phyloP scores from a whole-genome alignment of 2,113 vertebrate genomes.

The Vidua chalybeata region DNA sequence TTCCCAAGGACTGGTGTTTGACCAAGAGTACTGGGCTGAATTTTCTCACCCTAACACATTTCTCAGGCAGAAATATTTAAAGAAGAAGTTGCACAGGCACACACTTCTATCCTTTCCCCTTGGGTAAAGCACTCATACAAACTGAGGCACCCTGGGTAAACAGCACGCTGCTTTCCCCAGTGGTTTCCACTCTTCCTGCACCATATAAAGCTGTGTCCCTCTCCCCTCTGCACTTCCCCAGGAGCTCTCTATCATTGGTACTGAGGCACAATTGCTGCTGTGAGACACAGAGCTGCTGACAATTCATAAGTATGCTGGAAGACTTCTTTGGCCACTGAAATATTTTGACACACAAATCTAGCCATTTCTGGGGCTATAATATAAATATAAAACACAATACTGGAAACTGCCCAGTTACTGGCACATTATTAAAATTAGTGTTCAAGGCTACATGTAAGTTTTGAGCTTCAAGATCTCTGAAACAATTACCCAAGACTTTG shows the following conservation, averaged over 20 bases:
- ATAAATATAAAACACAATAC: neutral
- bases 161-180: neutral
- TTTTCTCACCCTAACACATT: neutral
- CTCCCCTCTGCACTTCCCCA: neutral
- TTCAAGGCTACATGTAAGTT: neutral
- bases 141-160: neutral
- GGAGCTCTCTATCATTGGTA: neutral
- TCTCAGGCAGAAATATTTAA: neutral
- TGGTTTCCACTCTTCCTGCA: neutral
- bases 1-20: neutral
- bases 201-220: neutral
- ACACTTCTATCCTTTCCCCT: neutral
- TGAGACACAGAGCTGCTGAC: neutral
- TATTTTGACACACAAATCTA: neutral
- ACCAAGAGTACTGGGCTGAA: neutral
- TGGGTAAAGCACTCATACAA: neutral
- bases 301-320: neutral
- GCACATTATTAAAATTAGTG: neutral
- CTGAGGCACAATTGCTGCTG: neutral
- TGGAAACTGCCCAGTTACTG: neutral
- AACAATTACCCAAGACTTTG: neutral
- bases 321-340: neutral
- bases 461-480: neutral
- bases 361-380: neutral
- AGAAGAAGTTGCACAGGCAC: neutral